Evolutionary conservation across 2,113 vertebrate species (phyloP).

Genomic region (Hipposideros armiger): DNA sequence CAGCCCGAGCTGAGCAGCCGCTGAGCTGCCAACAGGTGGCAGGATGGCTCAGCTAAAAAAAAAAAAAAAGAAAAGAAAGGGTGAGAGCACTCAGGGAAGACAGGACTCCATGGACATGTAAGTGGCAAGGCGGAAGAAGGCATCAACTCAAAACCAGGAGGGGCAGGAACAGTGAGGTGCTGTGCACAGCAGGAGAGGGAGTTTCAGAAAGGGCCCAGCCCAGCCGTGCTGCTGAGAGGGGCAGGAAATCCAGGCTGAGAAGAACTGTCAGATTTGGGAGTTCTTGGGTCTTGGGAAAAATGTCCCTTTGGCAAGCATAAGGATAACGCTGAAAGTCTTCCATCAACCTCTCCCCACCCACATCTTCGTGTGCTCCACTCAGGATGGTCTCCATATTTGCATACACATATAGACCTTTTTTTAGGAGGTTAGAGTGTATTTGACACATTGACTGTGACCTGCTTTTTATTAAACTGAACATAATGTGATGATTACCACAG

Average conservation of each 20-base stretch:
- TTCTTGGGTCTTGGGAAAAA: neutral
- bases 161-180: too few species aligned
- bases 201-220: neutral
- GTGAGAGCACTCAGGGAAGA: neutral
- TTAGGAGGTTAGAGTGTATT: neutral
- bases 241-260: neutral
- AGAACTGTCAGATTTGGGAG: neutral
- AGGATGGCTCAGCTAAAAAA: too few species aligned
- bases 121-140: neutral
- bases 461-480: neutral
- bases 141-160: neutral
- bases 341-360: fast-evolving
- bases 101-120: too few species aligned
- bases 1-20: too few species aligned
- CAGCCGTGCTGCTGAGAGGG: neutral
- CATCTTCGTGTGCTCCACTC: neutral
- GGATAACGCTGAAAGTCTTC: neutral
- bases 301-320: neutral
- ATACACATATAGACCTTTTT: neutral
- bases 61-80: too few species aligned
- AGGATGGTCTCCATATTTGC: neutral
- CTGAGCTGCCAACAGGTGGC: too few species aligned
- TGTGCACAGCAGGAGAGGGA: neutral
- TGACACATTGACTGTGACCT: neutral
- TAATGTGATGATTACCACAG: neutral